Percentiles rank a stretch among this genome's conserved stretches.
Conservation (phyloP, 2,888 invertebrate genomes). For the Andrena haemorrhoa region DNA sequence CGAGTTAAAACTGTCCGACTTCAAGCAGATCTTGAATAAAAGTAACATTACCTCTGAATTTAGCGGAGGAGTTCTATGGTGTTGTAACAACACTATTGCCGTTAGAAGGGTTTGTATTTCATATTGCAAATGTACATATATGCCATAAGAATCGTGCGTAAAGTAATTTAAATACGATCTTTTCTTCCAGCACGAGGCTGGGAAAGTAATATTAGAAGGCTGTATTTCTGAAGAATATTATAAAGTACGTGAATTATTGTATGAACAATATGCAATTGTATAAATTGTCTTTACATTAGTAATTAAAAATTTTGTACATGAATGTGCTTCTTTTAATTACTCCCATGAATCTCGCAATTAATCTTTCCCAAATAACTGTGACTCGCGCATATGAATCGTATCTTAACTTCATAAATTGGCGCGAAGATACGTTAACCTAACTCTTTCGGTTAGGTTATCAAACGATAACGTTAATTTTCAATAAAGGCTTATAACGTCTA, state of each 20-base stretch:
- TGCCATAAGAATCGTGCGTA: slow-evolving; percentile 1
- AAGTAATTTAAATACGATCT: background rate
- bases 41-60: slow-evolving; percentile 94
- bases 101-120: slow-evolving; percentile 90
- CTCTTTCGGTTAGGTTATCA: slow-evolving; percentile 27
- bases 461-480: slow-evolving; percentile 4
- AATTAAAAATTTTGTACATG: slow-evolving; percentile 51
- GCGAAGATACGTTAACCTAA: slow-evolving; percentile 45
- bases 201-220: slow-evolving; percentile 97
- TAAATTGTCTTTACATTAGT: slow-evolving; percentile 87
- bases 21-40: slow-evolving; percentile 92
- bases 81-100: slow-evolving; percentile 96
- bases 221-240: slow-evolving; percentile 97
- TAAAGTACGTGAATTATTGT: slow-evolving; percentile 95
- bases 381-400: background rate
- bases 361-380: background rate
- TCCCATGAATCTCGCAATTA: background rate
- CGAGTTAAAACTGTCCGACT: slow-evolving; percentile 96
- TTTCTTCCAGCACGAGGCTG: slow-evolving; percentile 93
- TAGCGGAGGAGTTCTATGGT: slow-evolving; percentile 96
- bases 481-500: background rate
- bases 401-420: slow-evolving; percentile 35
- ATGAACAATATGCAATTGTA: slow-evolving; percentile 98
- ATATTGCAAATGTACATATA: slow-evolving; percentile 8
- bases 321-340: background rate